Percentiles rank a stretch among this genome's conserved stretches.
phyloP scores from a whole-genome alignment of 2,888 invertebrate genomes.

The Mayetiola destructor region DNA sequence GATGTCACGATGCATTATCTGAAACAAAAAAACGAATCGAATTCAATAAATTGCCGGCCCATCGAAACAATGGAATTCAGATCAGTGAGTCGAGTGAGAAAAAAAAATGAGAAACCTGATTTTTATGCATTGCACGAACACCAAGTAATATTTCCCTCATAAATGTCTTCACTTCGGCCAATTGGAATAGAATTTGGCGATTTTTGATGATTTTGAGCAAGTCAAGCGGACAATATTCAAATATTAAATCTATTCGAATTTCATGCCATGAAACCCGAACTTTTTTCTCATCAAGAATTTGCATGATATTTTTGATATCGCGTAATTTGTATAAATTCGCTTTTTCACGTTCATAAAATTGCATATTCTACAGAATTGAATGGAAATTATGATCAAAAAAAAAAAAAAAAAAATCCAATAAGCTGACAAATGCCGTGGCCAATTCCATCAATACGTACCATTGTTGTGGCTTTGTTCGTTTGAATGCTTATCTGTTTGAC shows the following conservation, averaged over 20 bases:
- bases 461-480: background rate
- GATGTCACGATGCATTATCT: background rate
- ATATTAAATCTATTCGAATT: background rate
- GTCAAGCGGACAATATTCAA: conserved; percentile 4
- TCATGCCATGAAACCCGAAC: background rate
- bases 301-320: no score
- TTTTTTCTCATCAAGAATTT: no score
- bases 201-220: background rate
- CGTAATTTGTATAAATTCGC: background rate
- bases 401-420: background rate
- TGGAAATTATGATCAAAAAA: background rate
- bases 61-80: background rate
- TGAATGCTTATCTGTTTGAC: background rate
- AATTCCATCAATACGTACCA: background rate
- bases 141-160: background rate
- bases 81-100: background rate
- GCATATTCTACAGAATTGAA: no score
- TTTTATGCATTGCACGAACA: background rate
- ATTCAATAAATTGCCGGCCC: background rate
- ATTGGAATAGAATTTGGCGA: background rate
- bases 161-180: background rate
- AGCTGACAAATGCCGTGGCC: no score
- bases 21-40: background rate
- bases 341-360: background rate
- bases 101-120: background rate